A percentile compares a stretch with the other conserved stretches of the same genome.
Conservation (phyloP, 2,113 vertebrate genomes). For the Nematolebias whitei region DNA sequence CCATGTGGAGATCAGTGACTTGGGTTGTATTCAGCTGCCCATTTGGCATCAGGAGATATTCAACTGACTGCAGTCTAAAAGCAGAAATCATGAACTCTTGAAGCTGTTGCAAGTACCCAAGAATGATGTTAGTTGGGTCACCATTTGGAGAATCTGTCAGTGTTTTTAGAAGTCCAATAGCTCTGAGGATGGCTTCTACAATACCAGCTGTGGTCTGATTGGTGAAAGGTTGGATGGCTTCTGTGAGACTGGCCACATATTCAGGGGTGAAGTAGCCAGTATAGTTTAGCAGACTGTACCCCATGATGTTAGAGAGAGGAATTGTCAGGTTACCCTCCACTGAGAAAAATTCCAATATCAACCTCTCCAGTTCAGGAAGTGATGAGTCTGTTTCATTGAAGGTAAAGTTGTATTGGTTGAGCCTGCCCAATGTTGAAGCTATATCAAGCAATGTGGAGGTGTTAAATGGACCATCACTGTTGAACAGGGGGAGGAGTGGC, state of each 20-base stretch:
- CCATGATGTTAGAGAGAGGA: conserved; percentile 63
- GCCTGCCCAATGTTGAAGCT: conserved; percentile 38
- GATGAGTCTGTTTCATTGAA: conserved; percentile 58
- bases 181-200: conserved; percentile 60
- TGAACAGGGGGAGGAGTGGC: too few relatives aligned
- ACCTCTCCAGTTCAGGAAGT: conserved; percentile 57
- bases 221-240: conserved; percentile 55
- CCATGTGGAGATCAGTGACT: conserved; percentile 43
- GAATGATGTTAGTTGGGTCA: conserved; percentile 55
- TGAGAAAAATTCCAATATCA: conserved; percentile 62
- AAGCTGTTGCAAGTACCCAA: conserved; percentile 65
- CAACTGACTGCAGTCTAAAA: conserved; percentile 34
- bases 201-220: conserved; percentile 65
- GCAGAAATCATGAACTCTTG: conserved; percentile 58
- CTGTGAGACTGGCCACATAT: conserved; percentile 35
- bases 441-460: conserved; percentile 30
- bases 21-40: conserved; percentile 38
- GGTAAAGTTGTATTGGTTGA: conserved; percentile 50
- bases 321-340: conserved; percentile 62
- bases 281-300: conserved; percentile 58
- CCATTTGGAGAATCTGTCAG: conserved; percentile 48
- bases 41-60: conserved; percentile 27
- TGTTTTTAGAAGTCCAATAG: conserved; percentile 58
- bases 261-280: conserved; percentile 53
- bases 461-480: too few relatives aligned